These are phyloP conservation scores for Microctonus aethiopoides DNA, from an alignment of 2,888 invertebrate genomes.

Conservation along the genomic window DNA sequence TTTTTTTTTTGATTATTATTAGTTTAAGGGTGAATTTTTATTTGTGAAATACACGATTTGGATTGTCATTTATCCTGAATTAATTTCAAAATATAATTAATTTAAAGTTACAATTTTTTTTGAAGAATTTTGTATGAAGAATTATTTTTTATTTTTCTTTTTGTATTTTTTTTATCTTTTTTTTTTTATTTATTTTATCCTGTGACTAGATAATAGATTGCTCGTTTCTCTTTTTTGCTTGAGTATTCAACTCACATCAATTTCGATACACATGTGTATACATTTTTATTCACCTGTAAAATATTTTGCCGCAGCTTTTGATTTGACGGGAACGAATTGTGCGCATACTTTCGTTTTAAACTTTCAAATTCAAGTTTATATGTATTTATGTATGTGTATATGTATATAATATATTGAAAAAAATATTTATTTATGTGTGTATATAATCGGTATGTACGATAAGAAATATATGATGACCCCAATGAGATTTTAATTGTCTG, in stretches of 20 bases:
- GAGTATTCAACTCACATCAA: background rate
- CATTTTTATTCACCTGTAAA: no score
- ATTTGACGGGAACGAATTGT: slow-evolving; percentile 9
- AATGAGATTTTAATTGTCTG: slow-evolving; percentile 19
- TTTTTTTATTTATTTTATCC: background rate
- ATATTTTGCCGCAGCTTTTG: no score
- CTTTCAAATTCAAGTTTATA: no score
- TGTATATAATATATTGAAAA: no score
- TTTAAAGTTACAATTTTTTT: no score
- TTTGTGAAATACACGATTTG: background rate
- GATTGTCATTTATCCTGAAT: background rate
- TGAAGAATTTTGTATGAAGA: no score
- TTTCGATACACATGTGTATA: background rate
- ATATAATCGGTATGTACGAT: background rate
- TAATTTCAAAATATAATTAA: no score
- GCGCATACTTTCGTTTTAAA: slow-evolving; percentile 10
- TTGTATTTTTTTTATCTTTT: no score
- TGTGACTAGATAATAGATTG: background rate
- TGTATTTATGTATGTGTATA: no score
- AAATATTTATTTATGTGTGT: no score
- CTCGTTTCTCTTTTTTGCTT: background rate
- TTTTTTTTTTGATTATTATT: no score
- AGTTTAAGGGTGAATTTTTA: background rate
- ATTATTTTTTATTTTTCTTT: background rate
- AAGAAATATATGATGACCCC: slow-evolving; percentile 14